Conservation (phyloP, 2,113 vertebrate genomes). For the Tichodroma muraria region DNA sequence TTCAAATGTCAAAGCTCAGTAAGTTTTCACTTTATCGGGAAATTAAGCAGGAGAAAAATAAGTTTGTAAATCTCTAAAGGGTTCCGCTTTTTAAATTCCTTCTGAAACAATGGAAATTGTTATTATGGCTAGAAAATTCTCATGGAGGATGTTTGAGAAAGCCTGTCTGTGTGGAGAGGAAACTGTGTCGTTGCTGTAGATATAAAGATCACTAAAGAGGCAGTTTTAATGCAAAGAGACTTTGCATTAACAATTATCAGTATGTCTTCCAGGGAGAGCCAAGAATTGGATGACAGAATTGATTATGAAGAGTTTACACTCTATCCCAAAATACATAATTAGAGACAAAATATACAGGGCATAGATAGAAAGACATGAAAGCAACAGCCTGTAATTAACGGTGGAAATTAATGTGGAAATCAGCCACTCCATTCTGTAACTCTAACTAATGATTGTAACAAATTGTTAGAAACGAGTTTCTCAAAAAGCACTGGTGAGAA, state of each 20-base stretch:
- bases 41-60: background rate
- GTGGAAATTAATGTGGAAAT: background rate
- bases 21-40: background rate
- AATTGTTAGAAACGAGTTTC: background rate
- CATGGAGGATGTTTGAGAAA: background rate
- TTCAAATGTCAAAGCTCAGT: background rate
- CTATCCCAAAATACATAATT: background rate
- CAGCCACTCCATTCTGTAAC: background rate
- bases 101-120: background rate
- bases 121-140: background rate
- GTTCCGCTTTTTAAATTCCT: background rate
- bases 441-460: background rate
- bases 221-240: background rate
- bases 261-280: background rate
- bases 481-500: background rate
- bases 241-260: background rate
- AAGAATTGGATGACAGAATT: background rate
- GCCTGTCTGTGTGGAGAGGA: background rate
- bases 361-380: conserved; percentile 1
- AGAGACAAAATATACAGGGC: conserved; percentile 6
- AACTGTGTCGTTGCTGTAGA: background rate
- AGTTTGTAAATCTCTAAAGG: background rate
- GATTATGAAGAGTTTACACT: background rate
- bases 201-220: background rate
- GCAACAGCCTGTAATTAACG: conserved; percentile 1